Base-by-base conservation (phyloP, 2,888 invertebrate species). In the Nomada ruficornis region DNA sequence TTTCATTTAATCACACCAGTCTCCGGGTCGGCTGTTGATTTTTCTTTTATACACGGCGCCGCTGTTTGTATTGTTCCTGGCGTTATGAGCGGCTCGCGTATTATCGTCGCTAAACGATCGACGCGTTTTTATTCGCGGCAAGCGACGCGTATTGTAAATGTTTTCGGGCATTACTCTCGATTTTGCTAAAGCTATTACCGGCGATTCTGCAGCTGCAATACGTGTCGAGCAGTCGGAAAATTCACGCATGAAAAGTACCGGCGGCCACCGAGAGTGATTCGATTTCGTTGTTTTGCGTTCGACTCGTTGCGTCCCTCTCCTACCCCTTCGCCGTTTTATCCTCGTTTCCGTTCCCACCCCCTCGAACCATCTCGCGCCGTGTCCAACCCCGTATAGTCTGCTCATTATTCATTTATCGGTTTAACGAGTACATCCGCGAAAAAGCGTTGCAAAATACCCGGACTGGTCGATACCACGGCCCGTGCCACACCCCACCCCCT, bases 351-450 rank as follows among this genome's bases (percentile, higher is more conserved):
- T 13, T 59, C 72, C 74, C 62, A 78, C 79, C 75, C 65, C 59
- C 26, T 44, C 15, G 0, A 20, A 18, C 72, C 71, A 47, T n/a
- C 76, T 81, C 81, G 80, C 87, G 72, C 69, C 77, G 71, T 82
- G 80, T 88, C 79, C 86, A 72, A 72, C 72, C 81, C 82, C 83
- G 82, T 88, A 86, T 79, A 84, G 87, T 82, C 89, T 91, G 91
- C 91, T 92, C 93, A 93, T 93, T 93, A 93, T 93, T 92, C 92
- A 92, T 92, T 91, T 92, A 92, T 91, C 92, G 89, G 90, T 93
- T 93, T 93, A 92, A 92, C 93, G 92, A 93, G 92, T 90, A 88
- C 89, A 89, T 89, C 88, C 90, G 89, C 87, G 88, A 88, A 89
- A 89, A 91, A 90, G 83, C 89, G 82, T 86, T 84, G 85, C 89